phyloP scores from a whole-genome alignment of 2,113 vertebrate species.

The Zootoca vivipara region DNA sequence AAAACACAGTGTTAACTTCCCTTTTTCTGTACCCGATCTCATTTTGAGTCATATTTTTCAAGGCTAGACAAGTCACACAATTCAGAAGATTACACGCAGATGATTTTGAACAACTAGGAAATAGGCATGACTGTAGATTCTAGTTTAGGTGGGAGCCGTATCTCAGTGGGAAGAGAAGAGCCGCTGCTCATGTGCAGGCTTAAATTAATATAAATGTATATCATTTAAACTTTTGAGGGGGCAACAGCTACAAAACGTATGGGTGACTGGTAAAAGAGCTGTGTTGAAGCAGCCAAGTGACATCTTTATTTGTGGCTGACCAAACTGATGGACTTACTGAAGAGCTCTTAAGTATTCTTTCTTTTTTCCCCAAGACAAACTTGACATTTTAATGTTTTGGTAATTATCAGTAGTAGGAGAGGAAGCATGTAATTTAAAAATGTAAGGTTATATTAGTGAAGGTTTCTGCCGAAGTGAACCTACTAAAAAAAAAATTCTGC shows the following conservation, averaged over 20 bases:
- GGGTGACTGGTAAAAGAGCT: background rate
- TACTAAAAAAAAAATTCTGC: conserved; percentile 47
- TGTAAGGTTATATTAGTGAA: conserved; percentile 50
- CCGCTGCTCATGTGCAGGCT: background rate
- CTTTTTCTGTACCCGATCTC: conserved; percentile 31
- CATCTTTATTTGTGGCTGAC: conserved; percentile 21
- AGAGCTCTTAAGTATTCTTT: conserved; percentile 40
- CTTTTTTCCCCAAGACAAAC: conserved; percentile 37
- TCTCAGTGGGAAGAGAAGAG: background rate
- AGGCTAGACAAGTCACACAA: background rate
- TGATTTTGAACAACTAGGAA: conserved; percentile 2
- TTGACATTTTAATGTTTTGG: conserved; percentile 58
- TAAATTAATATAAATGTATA: background rate
- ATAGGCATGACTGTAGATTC: background rate
- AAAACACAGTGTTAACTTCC: conserved; percentile 68
- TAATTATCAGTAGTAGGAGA: conserved; percentile 43
- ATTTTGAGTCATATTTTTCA: conserved; percentile 40
- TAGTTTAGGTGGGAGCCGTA: background rate
- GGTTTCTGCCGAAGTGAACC: conserved; percentile 41
- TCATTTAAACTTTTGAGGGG: background rate
- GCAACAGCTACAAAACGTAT: background rate
- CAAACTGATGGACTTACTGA: conserved; percentile 32
- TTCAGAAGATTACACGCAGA: background rate
- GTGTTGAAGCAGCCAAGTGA: background rate
- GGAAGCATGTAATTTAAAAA: conserved; percentile 35